These are phyloP conservation scores for Amblyraja radiata DNA, from an alignment of 2,797 vertebrate genomes.

Conservation along the genomic window DNA sequence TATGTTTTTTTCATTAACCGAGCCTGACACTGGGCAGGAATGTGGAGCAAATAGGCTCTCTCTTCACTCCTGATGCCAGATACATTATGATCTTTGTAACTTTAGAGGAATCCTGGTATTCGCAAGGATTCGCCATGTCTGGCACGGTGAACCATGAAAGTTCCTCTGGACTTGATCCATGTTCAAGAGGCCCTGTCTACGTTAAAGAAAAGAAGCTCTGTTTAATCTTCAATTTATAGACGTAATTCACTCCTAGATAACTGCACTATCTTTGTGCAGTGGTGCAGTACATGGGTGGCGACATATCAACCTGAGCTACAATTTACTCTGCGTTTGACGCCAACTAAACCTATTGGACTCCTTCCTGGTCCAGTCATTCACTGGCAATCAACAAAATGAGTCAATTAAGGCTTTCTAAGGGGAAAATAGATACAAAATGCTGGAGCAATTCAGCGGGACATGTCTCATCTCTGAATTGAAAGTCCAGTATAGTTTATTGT, in stretches of 20 bases:
- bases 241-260: neutral
- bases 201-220: constrained; percentile 33
- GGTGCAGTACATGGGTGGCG: neutral
- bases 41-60: neutral
- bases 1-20: neutral
- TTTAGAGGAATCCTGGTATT: constrained; percentile 12
- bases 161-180: constrained; percentile 11
- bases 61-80: neutral
- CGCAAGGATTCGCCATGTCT: neutral
- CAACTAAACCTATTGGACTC: neutral
- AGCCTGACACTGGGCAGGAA: neutral
- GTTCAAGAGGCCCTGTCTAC: constrained; percentile 29
- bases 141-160: neutral
- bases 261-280: neutral
- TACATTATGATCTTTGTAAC: constrained; percentile 35
- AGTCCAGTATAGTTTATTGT: too few species aligned
- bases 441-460: too few species aligned
- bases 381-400: too few species aligned
- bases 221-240: constrained; percentile 16
- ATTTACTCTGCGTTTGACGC: neutral
- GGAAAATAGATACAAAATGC: too few species aligned
- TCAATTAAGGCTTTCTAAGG: too few species aligned
- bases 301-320: neutral
- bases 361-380: neutral
- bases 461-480: too few species aligned